These are phyloP conservation scores for Microvelia longipes DNA, from an alignment of 1,140 invertebrate genomes.

Conservation along the genomic window DNA sequence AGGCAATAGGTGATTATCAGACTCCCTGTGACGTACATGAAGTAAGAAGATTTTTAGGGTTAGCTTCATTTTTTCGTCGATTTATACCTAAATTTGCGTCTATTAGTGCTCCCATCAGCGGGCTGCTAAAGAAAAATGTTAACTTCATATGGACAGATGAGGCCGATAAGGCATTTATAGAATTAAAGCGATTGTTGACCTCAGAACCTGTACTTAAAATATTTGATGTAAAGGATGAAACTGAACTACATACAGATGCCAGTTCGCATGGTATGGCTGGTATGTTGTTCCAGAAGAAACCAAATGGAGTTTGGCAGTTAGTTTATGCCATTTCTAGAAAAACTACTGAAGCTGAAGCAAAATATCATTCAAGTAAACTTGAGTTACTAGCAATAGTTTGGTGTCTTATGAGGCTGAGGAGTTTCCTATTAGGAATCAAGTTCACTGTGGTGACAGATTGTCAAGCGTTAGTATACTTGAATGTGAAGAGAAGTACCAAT, in stretches of 20 bases:
- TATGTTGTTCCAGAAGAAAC: neutral
- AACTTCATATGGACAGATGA: neutral
- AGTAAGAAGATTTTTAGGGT: constrained; percentile 27
- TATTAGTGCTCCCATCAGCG: constrained; percentile 24
- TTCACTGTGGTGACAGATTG: neutral
- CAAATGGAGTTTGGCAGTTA: neutral
- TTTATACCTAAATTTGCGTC: constrained; percentile 26
- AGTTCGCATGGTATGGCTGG: neutral
- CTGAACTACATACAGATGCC: neutral
- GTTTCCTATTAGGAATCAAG: neutral
- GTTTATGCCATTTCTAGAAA: neutral
- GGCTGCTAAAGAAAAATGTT: constrained; percentile 17
- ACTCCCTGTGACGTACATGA: constrained; percentile 23
- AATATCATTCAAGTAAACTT: neutral
- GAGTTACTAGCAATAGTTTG: neutral
- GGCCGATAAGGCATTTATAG: constrained; percentile 23
- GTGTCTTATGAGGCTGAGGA: neutral
- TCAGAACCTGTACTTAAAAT: constrained; percentile 24
- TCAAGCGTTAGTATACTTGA: neutral
- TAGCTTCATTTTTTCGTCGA: constrained; percentile 27
- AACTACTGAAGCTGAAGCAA: neutral
- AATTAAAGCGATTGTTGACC: constrained; percentile 27
- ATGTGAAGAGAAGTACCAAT: neutral
- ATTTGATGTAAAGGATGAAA: neutral
- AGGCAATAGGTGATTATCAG: constrained; percentile 26